A percentile compares a stretch with the other conserved stretches of the same genome.
Evolutionary conservation across 2,113 vertebrate species (phyloP).

Genomic region (Orientallactaga bullata): DNA sequence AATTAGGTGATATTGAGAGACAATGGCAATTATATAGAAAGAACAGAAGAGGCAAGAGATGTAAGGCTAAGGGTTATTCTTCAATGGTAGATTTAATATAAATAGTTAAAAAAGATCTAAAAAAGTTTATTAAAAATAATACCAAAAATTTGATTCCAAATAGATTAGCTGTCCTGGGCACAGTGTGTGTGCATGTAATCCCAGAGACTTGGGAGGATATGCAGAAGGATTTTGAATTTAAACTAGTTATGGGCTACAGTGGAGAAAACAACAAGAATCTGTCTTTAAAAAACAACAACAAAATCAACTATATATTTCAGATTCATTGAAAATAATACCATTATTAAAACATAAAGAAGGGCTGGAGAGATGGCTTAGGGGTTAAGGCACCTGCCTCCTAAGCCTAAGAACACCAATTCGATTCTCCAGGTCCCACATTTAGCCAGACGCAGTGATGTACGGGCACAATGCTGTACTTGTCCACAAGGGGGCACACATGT

Average conservation of each 20-base stretch:
- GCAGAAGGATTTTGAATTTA: neutral
- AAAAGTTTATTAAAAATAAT: neutral
- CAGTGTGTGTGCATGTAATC: neutral
- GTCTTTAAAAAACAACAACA: neutral
- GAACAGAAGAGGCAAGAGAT: neutral
- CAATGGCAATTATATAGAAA: neutral
- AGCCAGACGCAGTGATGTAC: no score
- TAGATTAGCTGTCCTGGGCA: neutral
- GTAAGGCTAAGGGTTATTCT: neutral
- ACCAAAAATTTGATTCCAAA: slow-evolving; percentile 11
- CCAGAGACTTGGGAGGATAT: neutral
- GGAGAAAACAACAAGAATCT: neutral
- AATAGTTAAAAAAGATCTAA: neutral
- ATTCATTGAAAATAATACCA: neutral
- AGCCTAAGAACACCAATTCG: no score
- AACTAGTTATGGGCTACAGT: neutral
- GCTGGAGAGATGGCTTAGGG: no score
- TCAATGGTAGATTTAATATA: neutral
- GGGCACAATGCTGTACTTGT: no score
- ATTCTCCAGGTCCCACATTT: no score
- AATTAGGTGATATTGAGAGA: neutral
- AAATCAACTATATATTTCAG: neutral
- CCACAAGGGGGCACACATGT: no score
- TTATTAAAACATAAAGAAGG: slow-evolving; percentile 28
- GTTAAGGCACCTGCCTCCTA: no score